Evolutionary conservation across 1,140 invertebrate species (phyloP).

Genomic region (Helicoverpa armigera): DNA sequence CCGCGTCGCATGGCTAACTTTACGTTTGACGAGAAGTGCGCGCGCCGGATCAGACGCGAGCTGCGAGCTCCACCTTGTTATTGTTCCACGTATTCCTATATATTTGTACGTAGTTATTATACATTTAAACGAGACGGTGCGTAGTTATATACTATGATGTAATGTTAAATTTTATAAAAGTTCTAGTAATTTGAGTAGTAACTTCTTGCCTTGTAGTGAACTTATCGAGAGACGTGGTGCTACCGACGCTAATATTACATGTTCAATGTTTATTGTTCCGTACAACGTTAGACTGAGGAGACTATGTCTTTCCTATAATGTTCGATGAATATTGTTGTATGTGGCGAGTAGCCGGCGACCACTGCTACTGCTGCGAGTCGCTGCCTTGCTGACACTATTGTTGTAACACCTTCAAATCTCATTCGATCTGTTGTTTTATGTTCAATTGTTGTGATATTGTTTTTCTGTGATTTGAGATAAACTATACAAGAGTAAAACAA

Average conservation of each 20-base stretch:
- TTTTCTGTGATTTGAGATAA: slow-evolving; percentile 34
- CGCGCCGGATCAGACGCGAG: background rate
- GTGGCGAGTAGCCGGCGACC: no score
- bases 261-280: background rate
- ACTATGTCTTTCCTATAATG: no score
- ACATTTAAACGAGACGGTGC: background rate
- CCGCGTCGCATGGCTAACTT: no score
- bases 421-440: background rate
- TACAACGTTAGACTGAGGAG: no score
- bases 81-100: slow-evolving; percentile 22
- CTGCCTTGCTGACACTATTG: background rate
- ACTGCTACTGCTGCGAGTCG: no score
- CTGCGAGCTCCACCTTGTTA: background rate
- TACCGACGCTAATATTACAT: slow-evolving; percentile 4
- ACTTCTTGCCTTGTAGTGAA: slow-evolving; percentile 43
- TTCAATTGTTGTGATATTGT: slow-evolving; percentile 7
- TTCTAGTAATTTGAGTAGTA: slow-evolving; percentile 25
- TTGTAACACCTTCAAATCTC: background rate
- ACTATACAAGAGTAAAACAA: background rate
- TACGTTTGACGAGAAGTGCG: background rate
- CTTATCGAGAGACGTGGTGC: slow-evolving; percentile 37
- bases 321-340: no score
- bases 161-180: slow-evolving; percentile 21
- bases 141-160: background rate
- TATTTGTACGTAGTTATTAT: slow-evolving; percentile 8